Evolutionary conservation across 2,113 vertebrate species (phyloP), one percentile per base, ranked within the genome.

Genomic region (Cryptotis parvus): DNA sequence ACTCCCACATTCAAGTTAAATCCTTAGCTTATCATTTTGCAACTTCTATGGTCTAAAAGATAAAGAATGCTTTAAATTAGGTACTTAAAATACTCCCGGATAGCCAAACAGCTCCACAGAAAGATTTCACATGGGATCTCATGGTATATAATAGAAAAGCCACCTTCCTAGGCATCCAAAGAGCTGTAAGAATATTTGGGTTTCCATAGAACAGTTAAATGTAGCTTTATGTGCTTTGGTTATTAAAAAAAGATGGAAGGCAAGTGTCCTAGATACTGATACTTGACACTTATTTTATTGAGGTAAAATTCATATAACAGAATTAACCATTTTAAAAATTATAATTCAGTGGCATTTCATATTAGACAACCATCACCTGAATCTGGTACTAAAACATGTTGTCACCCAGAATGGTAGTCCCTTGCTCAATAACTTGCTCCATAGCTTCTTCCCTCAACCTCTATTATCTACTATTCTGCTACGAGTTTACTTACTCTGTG

Each of bases 1-100:
- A 55, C 9, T 84, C 7, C 43, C 31, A 89, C 65, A 8, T 69
- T 89, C 24, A 79, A 75, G 4, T 93, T 70, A 63, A 88, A 66
- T 70, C 16, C 11, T 65, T 74, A 80, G 8, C 41, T 87, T 84
- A 74, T 66, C 37, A 70, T 89, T 84, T 81, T 82, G 24, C 74
- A 82, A 45, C 3, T 29, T 11, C 45, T 49, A 41, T 84, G 16
- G 16, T 87, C 87, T 90, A 84, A 92, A 91, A 92, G 26, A 69
- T 89, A 41, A 89, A 89, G 9, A 45, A 6, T 63, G 22, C 4
- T 89, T 68, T 55, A 55, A 55, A 55, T 55, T 55, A 55, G 20
- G 52, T 20, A 22, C 22, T 55, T 55, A 55, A 55, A 55, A 55
- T 55, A 55, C 22, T 55, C 52, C 52, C 52, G 20, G 20, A 55